Evolutionary conservation across 1,140 invertebrate species (phyloP), one percentile per base, ranked within the genome.

Genomic region (Aporrectodea caliginosa): DNA sequence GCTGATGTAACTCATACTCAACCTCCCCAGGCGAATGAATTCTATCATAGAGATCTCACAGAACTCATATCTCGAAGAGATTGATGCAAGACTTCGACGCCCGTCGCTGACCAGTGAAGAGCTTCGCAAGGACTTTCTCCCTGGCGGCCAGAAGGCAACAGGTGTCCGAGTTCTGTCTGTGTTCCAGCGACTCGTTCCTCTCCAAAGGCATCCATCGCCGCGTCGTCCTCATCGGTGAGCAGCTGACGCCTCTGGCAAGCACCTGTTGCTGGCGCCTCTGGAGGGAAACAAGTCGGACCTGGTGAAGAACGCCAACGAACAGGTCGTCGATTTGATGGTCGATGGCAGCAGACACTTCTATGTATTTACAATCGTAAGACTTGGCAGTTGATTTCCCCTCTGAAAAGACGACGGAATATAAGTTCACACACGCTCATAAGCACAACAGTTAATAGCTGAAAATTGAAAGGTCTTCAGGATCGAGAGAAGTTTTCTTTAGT

Each of bases 241-340:
- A 22, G 22, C 6, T 22, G 43, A 58, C 43, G 6, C 43, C 43
- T 58, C 43, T 22, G 22, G 43, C 6, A 58, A 22, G 43, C 6
- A 22, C 6, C 6, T 22, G 6, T 22, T 6, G 43, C 6, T 6
- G 6, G 6, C 43, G 43, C 6, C 43, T 6, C 43, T 58, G 6
- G 22, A 22, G 22, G 22, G 43, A 58, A 22, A 6, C 6, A 22
- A 58, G 22, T 6, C 43, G 43, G 43, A 92, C 91, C 83, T 92
- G 90, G 16, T 88, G 89, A 29, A 94, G 89, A 80, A 94, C 91
- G 0, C 93, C 93, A 1, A 94, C 92, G 6, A 95, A 87, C 0
- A 95, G 88, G 82, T 94, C 93, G 83, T 95, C 93, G 1, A 95
- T 92, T 83, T 94, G 92, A 82, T 94, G 93, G 79, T 93, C 93